Evolutionary conservation across 1,140 invertebrate genomes (phyloP).

Genomic region (Pseudachorutes palmiensis): DNA sequence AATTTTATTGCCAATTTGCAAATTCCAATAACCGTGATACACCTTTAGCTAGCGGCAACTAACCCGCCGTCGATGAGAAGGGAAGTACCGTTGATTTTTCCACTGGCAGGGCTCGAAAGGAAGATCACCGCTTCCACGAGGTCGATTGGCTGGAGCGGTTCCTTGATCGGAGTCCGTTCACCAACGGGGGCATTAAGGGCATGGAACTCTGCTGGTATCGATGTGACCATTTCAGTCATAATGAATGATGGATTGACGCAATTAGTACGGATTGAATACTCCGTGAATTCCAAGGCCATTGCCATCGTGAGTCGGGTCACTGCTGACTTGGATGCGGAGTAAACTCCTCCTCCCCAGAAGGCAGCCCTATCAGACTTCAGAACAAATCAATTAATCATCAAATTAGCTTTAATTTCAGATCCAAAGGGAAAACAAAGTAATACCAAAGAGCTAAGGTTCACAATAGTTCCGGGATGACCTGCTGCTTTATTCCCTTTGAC

Average conservation of each 20-base stretch:
- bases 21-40: too few species aligned
- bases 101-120: not conserved
- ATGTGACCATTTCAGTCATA: not conserved
- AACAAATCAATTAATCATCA: too few species aligned
- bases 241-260: not conserved
- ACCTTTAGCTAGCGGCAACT: not conserved
- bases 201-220: not conserved
- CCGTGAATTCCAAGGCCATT: not conserved
- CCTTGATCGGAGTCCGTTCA: not conserved
- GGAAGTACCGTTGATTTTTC: not conserved
- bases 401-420: too few species aligned
- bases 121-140: slow-evolving; percentile 5
- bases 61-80: not conserved
- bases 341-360: not conserved
- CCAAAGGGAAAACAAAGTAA: too few species aligned
- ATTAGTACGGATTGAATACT: not conserved
- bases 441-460: slow-evolving; percentile 1
- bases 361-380: slow-evolving; percentile 1
- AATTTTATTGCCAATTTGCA: not conserved
- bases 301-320: not conserved
- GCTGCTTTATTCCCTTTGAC: not conserved
- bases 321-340: not conserved
- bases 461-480: not conserved
- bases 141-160: not conserved
- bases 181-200: not conserved